A percentile compares a stretch with the other conserved stretches of the same genome.
phyloP scores from a whole-genome alignment of 2,113 vertebrate genomes.

The Trinectes maculatus region DNA sequence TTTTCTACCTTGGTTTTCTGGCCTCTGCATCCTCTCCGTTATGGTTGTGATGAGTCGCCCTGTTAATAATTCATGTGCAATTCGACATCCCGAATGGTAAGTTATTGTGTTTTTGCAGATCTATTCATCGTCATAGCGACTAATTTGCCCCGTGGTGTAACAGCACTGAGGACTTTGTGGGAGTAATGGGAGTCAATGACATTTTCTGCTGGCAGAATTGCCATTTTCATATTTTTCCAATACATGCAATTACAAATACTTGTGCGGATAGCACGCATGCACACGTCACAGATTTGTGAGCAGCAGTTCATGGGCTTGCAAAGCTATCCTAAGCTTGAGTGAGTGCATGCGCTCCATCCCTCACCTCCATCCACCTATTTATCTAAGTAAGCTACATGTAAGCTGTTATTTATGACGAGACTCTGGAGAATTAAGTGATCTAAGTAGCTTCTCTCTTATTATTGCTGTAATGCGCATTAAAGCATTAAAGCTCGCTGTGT shows the following conservation, averaged over 20 bases:
- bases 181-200: conserved; percentile 72
- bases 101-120: conserved; percentile 68
- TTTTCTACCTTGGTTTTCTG: conserved; percentile 14
- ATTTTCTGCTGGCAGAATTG: conserved; percentile 62
- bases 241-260: conserved; percentile 23
- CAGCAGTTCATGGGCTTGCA: conserved; percentile 21
- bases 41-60: conserved; percentile 37
- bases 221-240: conserved; percentile 30
- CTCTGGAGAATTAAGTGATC: conserved; percentile 73
- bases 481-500: conserved; percentile 67
- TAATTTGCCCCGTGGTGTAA: conserved; percentile 69
- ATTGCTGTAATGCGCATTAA: conserved; percentile 74
- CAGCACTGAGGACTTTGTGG: conserved; percentile 59
- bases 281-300: conserved; percentile 29
- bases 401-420: conserved; percentile 77
- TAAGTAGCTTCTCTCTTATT: conserved; percentile 76
- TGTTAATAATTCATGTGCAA: conserved; percentile 73
- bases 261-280: background rate
- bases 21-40: conserved; percentile 26
- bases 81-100: conserved; percentile 57
- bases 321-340: conserved; percentile 58
- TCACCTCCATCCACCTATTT: conserved; percentile 60
- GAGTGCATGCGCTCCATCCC: conserved; percentile 52
- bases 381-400: conserved; percentile 79
- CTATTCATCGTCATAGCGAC: conserved; percentile 74